phyloP scores from a whole-genome alignment of 2,797 vertebrate genomes.

The Thunnus albacares region DNA sequence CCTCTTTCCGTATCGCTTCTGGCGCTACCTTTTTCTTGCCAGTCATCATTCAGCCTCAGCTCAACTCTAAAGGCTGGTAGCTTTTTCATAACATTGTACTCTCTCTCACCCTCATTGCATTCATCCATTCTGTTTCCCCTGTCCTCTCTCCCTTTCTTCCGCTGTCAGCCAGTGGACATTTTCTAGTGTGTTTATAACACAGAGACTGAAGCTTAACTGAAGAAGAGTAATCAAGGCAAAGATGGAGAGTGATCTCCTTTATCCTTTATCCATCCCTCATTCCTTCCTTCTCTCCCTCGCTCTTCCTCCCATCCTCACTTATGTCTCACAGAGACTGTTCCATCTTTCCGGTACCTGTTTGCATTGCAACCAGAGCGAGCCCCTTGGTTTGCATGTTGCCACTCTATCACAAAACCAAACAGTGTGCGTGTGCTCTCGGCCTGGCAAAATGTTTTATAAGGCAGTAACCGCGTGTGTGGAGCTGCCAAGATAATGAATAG shows the following conservation, averaged over 20 bases:
- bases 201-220: conserved; percentile 90
- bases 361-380: conserved; percentile 87
- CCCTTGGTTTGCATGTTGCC: conserved; percentile 83
- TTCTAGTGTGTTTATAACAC: conserved; percentile 84
- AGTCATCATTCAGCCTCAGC: conserved; percentile 57
- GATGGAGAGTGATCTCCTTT: conserved; percentile 83
- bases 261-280: conserved; percentile 47
- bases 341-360: conserved; percentile 89
- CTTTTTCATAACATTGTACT: conserved; percentile 51
- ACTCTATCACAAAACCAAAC: conserved; percentile 98
- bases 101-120: conserved; percentile 36
- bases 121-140: conserved; percentile 47
- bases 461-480: conserved; percentile 96
- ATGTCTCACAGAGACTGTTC: conserved; percentile 62
- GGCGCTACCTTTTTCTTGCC: conserved; percentile 47
- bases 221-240: conserved; percentile 93
- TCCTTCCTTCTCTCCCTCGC: conserved; percentile 45
- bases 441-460: conserved; percentile 96
- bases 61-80: conserved; percentile 54
- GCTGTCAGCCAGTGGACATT: conserved; percentile 56
- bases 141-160: conserved; percentile 40
- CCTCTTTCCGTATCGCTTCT: conserved; percentile 42
- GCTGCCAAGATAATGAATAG: conserved; percentile 99
- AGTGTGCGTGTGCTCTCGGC: conserved; percentile 90
- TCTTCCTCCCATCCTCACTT: conserved; percentile 85